Conservation (phyloP, 2,888 invertebrate species). For the Hofmannophila pseudospretella region DNA sequence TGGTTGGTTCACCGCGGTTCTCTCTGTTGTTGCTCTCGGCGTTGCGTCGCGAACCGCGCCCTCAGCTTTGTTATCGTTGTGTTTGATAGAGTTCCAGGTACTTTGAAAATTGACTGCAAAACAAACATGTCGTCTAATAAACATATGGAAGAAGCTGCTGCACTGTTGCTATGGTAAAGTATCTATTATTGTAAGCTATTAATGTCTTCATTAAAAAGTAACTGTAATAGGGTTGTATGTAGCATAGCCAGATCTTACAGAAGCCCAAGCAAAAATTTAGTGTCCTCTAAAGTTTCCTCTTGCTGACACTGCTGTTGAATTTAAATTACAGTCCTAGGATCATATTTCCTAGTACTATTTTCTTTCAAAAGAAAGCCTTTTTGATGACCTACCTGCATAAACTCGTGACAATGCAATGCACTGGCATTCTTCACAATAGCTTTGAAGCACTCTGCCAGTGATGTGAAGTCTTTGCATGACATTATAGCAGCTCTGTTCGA, state of each 20-base stretch:
- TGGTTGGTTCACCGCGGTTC: slow-evolving; percentile 53
- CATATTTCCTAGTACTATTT: too few relatives aligned
- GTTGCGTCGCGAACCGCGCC: slow-evolving; percentile 74
- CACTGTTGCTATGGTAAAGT: too few relatives aligned
- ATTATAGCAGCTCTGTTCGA: slow-evolving; percentile 84
- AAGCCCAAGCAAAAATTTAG: too few relatives aligned
- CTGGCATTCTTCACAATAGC: slow-evolving; percentile 87
- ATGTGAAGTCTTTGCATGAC: slow-evolving; percentile 87
- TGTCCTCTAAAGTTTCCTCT: too few relatives aligned
- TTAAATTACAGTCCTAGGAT: too few relatives aligned
- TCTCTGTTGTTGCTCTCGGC: slow-evolving; percentile 68
- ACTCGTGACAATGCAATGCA: slow-evolving; percentile 91
- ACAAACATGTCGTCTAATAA: slow-evolving; percentile 13
- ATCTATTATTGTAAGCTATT: too few relatives aligned
- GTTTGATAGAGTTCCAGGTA: slow-evolving; percentile 86
- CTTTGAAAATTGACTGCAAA: slow-evolving; percentile 88
- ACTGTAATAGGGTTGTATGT: too few relatives aligned
- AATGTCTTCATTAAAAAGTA: too few relatives aligned
- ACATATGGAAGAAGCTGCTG: too few relatives aligned
- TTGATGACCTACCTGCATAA: slow-evolving; percentile 88
- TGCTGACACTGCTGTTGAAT: too few relatives aligned
- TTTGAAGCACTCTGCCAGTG: slow-evolving; percentile 89
- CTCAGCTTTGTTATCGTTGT: slow-evolving; percentile 81
- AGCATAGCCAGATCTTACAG: too few relatives aligned
- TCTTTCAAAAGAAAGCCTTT: too few relatives aligned